Conservation (phyloP, 2,888 invertebrate species). For the Aleiodes testaceus region DNA sequence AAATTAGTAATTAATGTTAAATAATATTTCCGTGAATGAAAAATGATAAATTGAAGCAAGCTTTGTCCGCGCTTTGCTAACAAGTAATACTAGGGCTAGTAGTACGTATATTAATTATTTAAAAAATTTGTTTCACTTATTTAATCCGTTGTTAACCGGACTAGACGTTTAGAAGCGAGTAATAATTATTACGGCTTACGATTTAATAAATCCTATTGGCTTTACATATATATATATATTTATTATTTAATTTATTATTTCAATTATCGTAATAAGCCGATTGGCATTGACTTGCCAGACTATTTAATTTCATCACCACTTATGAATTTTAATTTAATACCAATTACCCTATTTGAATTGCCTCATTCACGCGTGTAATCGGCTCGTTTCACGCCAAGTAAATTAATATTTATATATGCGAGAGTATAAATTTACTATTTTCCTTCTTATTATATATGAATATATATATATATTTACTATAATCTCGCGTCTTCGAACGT, state of each 20-base stretch:
- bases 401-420: constrained; percentile 41
- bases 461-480: constrained; percentile 51
- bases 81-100: constrained; percentile 60
- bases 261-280: constrained; percentile 52
- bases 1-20: constrained; percentile 4
- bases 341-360: constrained; percentile 54
- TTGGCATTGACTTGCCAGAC: constrained; percentile 58
- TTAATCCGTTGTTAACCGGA: constrained; percentile 50
- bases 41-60: constrained; percentile 15
- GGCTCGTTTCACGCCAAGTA: constrained; percentile 64
- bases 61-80: constrained; percentile 47
- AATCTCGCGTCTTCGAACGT: constrained; percentile 51
- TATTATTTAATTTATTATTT: constrained; percentile 4
- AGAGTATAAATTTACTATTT: constrained; percentile 44
- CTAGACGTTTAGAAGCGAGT: constrained; percentile 54
- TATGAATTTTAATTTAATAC: constrained; percentile 50
- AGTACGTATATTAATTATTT: constrained; percentile 61
- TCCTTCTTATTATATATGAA: constrained; percentile 44
- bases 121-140: constrained; percentile 38
- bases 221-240: constrained; percentile 18
- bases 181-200: constrained; percentile 23
- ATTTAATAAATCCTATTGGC: constrained; percentile 22
- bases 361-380: constrained; percentile 60
- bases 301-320: constrained; percentile 55
- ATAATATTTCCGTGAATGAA: constrained; percentile 13